Evolutionary conservation across 2,888 invertebrate genomes (phyloP).

Genomic region (Rapana venosa): DNA sequence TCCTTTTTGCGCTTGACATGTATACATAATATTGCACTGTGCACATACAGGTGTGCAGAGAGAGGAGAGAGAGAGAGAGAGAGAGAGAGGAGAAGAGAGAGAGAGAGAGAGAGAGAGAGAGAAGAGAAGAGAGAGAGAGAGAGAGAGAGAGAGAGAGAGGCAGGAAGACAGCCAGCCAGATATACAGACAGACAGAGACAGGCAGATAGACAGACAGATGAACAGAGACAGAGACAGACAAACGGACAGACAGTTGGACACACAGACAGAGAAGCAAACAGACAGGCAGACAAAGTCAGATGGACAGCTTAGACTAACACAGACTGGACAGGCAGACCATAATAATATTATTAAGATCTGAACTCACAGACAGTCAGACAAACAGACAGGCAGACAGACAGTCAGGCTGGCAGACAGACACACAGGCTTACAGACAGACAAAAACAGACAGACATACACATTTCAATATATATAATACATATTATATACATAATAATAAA

Average conservation of each 20-base stretch:
- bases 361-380: background rate
- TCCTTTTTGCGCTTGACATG: too few relatives aligned
- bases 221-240: background rate
- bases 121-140: slow-evolving; percentile 13
- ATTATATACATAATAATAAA: too few relatives aligned
- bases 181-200: slow-evolving; percentile 27
- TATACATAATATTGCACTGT: too few relatives aligned
- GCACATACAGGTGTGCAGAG: too few relatives aligned
- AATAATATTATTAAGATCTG: too few relatives aligned
- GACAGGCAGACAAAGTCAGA: background rate
- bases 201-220: slow-evolving; percentile 10
- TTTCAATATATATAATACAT: too few relatives aligned
- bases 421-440: background rate
- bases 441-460: background rate
- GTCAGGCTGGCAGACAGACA: background rate
- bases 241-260: background rate
- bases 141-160: slow-evolving; percentile 24
- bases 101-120: background rate
- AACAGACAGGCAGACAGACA: background rate
- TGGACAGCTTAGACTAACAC: too few relatives aligned
- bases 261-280: slow-evolving; percentile 32
- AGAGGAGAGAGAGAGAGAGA: slow-evolving; percentile 33
- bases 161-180: slow-evolving; percentile 25
- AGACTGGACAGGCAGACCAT: too few relatives aligned
- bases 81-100: slow-evolving; percentile 17